phyloP scores from a whole-genome alignment of 2,113 vertebrate species.

The Falco punctatus region DNA sequence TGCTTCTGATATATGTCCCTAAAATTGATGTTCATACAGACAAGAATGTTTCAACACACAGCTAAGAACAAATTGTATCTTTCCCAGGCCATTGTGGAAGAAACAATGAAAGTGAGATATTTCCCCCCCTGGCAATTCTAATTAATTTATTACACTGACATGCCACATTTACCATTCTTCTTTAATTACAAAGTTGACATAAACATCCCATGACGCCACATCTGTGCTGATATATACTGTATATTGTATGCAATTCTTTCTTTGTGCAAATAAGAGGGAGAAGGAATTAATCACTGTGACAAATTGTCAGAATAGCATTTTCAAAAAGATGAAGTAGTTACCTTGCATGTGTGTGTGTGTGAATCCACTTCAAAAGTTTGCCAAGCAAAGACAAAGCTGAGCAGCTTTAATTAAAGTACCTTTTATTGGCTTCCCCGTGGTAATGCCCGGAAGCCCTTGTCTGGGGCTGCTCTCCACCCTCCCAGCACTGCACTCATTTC shows the following conservation, averaged over 20 bases:
- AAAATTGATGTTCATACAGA: background rate
- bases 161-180: conserved; percentile 8
- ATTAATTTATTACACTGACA: background rate
- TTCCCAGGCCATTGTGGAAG: background rate
- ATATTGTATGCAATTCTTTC: background rate
- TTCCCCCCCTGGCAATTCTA: background rate
- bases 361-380: background rate
- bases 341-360: background rate
- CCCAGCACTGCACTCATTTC: background rate
- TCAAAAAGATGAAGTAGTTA: background rate
- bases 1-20: background rate
- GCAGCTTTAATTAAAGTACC: background rate
- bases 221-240: background rate
- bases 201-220: conserved; percentile 1
- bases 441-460: background rate
- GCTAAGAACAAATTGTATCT: background rate
- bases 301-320: background rate
- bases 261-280: background rate
- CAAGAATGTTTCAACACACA: background rate
- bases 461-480: background rate
- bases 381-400: background rate
- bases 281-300: background rate
- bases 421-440: background rate
- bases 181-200: conserved; percentile 27
- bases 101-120: background rate